Conservation (phyloP, 2,113 vertebrate species). For the Thunnus thynnus region DNA sequence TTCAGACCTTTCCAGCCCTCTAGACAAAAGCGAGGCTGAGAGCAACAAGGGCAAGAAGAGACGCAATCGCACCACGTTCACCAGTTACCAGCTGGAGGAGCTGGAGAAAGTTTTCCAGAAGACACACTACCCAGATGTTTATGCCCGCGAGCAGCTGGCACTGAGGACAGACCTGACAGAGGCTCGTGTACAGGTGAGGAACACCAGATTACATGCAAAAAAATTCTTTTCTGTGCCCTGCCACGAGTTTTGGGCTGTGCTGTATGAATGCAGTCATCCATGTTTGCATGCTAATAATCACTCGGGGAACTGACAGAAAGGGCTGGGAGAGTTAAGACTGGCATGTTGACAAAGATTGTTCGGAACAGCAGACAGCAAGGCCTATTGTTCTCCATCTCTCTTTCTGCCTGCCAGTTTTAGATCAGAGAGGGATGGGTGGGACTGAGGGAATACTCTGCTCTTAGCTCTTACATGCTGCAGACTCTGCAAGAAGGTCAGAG, state of each 20-base stretch:
- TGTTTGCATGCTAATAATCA: conserved; percentile 71
- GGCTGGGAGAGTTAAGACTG: conserved; percentile 61
- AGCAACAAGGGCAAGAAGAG: conserved; percentile 98
- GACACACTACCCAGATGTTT: conserved; percentile 97
- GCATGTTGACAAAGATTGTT: conserved; percentile 72
- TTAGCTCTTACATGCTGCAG: conserved; percentile 75
- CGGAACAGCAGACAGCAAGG: conserved; percentile 67
- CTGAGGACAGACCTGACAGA: conserved; percentile 97
- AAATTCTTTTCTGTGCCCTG: not conserved
- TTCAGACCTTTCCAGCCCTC: conserved; percentile 88
- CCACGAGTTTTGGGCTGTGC: not conserved
- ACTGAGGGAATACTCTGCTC: conserved; percentile 65
- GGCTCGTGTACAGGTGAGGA: conserved; percentile 93
- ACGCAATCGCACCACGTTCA: conserved; percentile 96
- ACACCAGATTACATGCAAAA: not conserved
- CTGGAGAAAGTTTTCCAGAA: conserved; percentile 99
- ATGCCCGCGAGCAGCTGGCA: conserved; percentile 95
- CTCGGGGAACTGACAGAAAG: conserved; percentile 54
- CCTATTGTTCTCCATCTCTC: conserved; percentile 78
- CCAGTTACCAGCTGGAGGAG: conserved; percentile 97
- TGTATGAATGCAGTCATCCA: conserved; percentile 39
- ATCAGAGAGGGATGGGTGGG: conserved; percentile 73
- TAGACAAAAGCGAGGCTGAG: conserved; percentile 93
- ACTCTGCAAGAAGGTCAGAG: conserved; percentile 73
- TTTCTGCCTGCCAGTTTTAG: conserved; percentile 77